These are phyloP conservation scores for Idaea dimidiata DNA, from an alignment of 2,888 invertebrate species.

Conservation along the genomic window DNA sequence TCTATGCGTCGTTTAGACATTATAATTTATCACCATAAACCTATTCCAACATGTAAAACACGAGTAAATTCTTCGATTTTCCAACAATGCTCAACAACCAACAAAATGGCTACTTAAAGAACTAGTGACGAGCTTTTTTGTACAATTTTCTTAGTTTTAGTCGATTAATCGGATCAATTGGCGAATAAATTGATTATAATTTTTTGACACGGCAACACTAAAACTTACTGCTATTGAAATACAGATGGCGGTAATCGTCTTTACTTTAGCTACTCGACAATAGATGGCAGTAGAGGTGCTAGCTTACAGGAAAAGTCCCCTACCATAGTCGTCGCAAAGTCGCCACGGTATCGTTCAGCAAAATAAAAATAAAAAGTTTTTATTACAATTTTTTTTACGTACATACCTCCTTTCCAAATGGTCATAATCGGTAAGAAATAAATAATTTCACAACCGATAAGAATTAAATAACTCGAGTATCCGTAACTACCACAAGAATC, in stretches of 20 bases:
- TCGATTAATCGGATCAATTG: background rate
- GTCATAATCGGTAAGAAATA: too few species aligned
- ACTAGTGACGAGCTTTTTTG: background rate
- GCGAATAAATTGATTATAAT: background rate
- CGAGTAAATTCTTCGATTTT: constrained; percentile 40
- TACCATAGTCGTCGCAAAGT: too few species aligned
- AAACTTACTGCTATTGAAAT: background rate
- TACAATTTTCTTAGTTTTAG: background rate
- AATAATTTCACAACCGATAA: too few species aligned
- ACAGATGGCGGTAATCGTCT: background rate
- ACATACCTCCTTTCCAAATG: too few species aligned
- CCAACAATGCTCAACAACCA: constrained; percentile 44
- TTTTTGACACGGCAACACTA: background rate
- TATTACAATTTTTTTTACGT: too few species aligned
- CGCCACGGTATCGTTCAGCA: too few species aligned
- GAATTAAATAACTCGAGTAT: too few species aligned
- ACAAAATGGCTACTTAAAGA: constrained; percentile 62
- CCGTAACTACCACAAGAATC: too few species aligned
- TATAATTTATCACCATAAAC: constrained; percentile 45
- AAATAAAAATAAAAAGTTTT: too few species aligned
- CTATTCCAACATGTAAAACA: constrained; percentile 34
- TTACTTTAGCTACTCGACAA: too few species aligned
- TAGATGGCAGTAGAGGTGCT: too few species aligned
- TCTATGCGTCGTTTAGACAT: constrained; percentile 94
- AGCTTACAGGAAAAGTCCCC: too few species aligned